Base-by-base conservation (phyloP, 2,888 invertebrate genomes). In the Leptogaster cylindrica region DNA sequence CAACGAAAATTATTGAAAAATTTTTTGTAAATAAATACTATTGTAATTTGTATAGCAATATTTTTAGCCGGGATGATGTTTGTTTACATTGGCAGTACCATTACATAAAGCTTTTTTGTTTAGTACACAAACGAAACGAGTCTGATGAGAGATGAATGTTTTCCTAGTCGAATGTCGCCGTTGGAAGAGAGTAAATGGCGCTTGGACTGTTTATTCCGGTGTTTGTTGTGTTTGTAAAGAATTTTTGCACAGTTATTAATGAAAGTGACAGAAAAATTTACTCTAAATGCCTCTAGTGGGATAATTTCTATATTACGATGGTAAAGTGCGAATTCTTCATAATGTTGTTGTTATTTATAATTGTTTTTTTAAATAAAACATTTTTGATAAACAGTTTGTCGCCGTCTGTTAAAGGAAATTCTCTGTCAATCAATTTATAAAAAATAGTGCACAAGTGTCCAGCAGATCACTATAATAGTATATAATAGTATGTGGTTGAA, bases 361-460 rank as follows among this genome's bases (percentile, higher is more conserved):
- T n/a, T n/a, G n/a, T n/a, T n/a, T n/a, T n/a, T n/a, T n/a, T n/a
- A n/a, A n/a, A n/a, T n/a, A n/a, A n/a, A n/a, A n/a, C n/a, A n/a
- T n/a, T n/a, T n/a, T n/a, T n/a, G n/a, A n/a, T n/a, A n/a, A n/a
- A n/a, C n/a, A n/a, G n/a, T n/a, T n/a, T 61, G 44, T 28, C 41
- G 61, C 61, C 44, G 61, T 31, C 61, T 44, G 44, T 61, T 61
- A 28, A 25, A n/a, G n/a, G 23, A 61, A 44, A 61, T 44, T 16
- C 16, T 61, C 27, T n/a, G 12, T 46, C 5, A n/a, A n/a, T n/a
- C n/a, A 27, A 28, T 25, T 27, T 58, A 44, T 44, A n/a, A n/a
- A n/a, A n/a, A 61, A 61, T 44, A 61, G 61, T 61, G 61, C 44
- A 44, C 16, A 44, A 61, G 61, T 61, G 61, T 61, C 55, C 33